These are phyloP conservation scores for Mastigias papua DNA, from an alignment of 30 jellyfish, hydroid and myxozoan species.

Conservation along the genomic window DNA sequence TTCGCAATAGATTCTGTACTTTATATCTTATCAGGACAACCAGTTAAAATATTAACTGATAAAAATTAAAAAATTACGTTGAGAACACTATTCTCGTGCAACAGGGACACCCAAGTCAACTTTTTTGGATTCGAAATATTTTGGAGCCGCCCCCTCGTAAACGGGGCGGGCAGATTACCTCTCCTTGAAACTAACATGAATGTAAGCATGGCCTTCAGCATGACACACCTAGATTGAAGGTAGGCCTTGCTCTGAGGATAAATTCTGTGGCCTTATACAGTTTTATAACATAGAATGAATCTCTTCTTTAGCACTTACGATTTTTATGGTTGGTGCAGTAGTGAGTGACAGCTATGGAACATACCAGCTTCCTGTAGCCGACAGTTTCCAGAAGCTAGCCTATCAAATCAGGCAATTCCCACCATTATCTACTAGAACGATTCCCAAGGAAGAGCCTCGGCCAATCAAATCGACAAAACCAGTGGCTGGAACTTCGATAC, in stretches of 20 bases:
- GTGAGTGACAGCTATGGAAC: not conserved
- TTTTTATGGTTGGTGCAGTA: not conserved
- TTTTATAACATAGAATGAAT: too few species aligned
- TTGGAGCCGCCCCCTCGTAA: not conserved
- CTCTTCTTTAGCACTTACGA: not conserved
- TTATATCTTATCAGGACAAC: too few species aligned
- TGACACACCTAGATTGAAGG: too few species aligned
- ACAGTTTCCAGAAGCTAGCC: not conserved
- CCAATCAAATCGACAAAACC: constrained; percentile 50
- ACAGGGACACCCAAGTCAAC: too few species aligned
- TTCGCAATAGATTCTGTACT: too few species aligned
- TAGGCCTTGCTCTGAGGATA: too few species aligned
- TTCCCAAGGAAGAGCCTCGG: constrained; percentile 36
- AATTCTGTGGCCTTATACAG: too few species aligned
- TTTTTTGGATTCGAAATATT: too few species aligned
- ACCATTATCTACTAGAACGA: not conserved
- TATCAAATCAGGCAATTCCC: not conserved
- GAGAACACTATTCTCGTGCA: too few species aligned
- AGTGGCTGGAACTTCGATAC: constrained; percentile 81
- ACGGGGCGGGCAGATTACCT: not conserved
- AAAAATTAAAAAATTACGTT: too few species aligned
- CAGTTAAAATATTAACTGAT: too few species aligned
- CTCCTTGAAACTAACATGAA: not conserved
- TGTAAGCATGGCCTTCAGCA: too few species aligned
- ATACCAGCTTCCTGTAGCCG: not conserved